These are phyloP conservation scores for Menura novaehollandiae DNA, from an alignment of 2,113 vertebrate species.

Conservation along the genomic window DNA sequence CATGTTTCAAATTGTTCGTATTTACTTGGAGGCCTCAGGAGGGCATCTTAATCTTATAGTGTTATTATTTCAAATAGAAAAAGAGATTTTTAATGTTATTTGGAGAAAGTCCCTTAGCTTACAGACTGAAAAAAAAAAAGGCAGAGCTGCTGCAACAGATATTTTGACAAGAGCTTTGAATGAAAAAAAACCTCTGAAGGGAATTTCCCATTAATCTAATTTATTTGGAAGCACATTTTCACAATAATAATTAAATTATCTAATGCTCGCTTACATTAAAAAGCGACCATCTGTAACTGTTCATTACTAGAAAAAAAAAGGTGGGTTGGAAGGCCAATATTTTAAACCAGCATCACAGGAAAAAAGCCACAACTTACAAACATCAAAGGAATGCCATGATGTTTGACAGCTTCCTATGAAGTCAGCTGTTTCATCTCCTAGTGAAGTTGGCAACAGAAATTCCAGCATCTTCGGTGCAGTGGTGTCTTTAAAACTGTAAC, in stretches of 20 bases:
- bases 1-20: background rate
- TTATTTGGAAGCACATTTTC: slow-evolving; percentile 69
- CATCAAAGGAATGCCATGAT: slow-evolving; percentile 22
- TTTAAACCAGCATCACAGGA: slow-evolving; percentile 43
- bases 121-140: background rate
- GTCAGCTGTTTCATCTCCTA: slow-evolving; percentile 27
- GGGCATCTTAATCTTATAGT: background rate
- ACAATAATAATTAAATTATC: slow-evolving; percentile 68
- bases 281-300: slow-evolving; percentile 55
- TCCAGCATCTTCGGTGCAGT: background rate
- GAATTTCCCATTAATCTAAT: slow-evolving; percentile 69
- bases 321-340: background rate
- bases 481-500: slow-evolving; percentile 34
- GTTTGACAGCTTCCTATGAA: slow-evolving; percentile 41
- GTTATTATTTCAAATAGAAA: slow-evolving; percentile 17
- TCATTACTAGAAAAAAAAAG: slow-evolving; percentile 39
- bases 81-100: slow-evolving; percentile 31
- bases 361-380: slow-evolving; percentile 44
- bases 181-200: slow-evolving; percentile 67
- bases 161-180: slow-evolving; percentile 60
- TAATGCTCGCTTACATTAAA: slow-evolving; percentile 58
- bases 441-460: slow-evolving; percentile 33
- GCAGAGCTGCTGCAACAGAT: background rate
- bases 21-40: slow-evolving; percentile 21
- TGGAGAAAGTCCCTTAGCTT: slow-evolving; percentile 16